Percentiles rank a stretch among this genome's conserved stretches.
Conservation (phyloP, 2,797 vertebrate genomes). For the Poecilia picta region DNA sequence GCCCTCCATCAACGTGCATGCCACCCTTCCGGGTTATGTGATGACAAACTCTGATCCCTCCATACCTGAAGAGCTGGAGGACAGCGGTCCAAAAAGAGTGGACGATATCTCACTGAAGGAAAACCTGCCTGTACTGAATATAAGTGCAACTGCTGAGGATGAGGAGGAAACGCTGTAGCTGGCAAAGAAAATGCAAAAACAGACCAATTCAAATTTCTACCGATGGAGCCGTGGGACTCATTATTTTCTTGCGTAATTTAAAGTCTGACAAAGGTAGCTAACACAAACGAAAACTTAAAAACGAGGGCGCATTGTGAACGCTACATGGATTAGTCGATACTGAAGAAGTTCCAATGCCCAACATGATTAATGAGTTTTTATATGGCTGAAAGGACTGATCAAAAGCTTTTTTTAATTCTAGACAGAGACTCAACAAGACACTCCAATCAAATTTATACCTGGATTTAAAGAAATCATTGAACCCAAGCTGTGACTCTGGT, state of each 20-base stretch:
- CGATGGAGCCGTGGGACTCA: not conserved
- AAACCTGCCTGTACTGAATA: constrained; percentile 45
- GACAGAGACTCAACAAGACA: not conserved
- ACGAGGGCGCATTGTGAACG: not conserved
- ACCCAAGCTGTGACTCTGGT: not conserved
- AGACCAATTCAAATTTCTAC: not conserved
- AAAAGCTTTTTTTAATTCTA: not conserved
- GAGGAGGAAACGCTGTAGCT: constrained; percentile 73
- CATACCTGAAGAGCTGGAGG: constrained; percentile 72
- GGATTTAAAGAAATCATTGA: not conserved
- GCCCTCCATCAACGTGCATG: constrained; percentile 54
- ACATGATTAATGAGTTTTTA: not conserved
- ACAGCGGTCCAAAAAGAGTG: constrained; percentile 65
- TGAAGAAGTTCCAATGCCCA: not conserved
- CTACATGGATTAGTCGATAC: not conserved
- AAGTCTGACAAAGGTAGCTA: constrained; percentile 7
- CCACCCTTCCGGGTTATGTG: constrained; percentile 86
- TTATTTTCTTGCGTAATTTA: not conserved
- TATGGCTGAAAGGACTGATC: not conserved
- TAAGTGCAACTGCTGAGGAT: constrained; percentile 50
- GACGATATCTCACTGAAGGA: constrained; percentile 77
- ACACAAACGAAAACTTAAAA: not conserved
- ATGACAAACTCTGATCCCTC: constrained; percentile 84
- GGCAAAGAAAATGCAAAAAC: not conserved
- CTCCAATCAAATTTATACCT: not conserved